Evolutionary conservation across 2,797 vertebrate genomes (phyloP).

Genomic region (Champsocephalus esox): DNA sequence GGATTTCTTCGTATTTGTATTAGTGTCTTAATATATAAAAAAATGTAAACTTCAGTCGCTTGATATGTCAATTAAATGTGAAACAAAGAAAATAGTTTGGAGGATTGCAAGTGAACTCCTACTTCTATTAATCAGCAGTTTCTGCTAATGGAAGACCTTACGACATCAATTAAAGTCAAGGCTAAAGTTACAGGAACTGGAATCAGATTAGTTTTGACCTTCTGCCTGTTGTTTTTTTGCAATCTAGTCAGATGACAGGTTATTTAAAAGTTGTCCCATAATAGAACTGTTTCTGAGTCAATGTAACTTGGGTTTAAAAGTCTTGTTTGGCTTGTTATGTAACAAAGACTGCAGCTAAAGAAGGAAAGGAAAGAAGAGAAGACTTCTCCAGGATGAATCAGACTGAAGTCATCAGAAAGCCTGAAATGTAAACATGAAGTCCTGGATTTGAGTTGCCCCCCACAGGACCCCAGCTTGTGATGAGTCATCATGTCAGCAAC

Average conservation of each 20-base stretch:
- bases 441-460: conserved; percentile 14
- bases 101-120: neutral
- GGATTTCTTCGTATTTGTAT: too few relatives aligned
- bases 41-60: neutral
- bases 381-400: neutral
- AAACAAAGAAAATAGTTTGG: neutral
- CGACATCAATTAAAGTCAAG: neutral
- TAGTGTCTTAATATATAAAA: neutral
- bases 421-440: conserved; percentile 22
- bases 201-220: conserved; percentile 35
- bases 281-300: neutral
- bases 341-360: neutral
- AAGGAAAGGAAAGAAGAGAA: neutral
- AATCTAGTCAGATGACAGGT: conserved; percentile 3
- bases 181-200: conserved; percentile 18
- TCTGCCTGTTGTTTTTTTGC: neutral
- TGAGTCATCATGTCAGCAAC: conserved; percentile 66
- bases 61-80: neutral
- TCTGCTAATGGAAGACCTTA: conserved; percentile 4
- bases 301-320: conserved; percentile 6
- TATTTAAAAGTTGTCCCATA: conserved; percentile 20
- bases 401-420: conserved; percentile 1
- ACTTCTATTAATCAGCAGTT: conserved; percentile 2
- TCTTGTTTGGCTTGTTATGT: neutral
- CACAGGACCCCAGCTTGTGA: conserved; percentile 48